Base-by-base conservation (phyloP, 1,140 invertebrate genomes). In the Anoplophora glabripennis region DNA sequence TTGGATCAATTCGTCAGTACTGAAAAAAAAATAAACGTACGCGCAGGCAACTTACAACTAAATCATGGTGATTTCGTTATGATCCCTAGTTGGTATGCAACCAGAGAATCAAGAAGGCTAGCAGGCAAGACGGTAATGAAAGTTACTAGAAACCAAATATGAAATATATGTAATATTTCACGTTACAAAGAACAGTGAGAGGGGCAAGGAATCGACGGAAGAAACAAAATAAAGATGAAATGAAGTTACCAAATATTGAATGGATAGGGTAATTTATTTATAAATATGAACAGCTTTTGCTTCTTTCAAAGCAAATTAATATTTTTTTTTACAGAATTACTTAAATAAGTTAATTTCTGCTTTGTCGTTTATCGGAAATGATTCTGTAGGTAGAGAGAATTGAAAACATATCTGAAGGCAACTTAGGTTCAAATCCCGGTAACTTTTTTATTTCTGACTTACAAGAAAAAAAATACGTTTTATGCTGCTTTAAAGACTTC, bases 1-100 rank as follows among this genome's bases (percentile, higher is more conserved):
- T 63, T 85, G 82, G 36, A 85, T 85, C 2, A 84, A 70, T 0
- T 71, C 74, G 66, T 85, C 82, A 12, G 83, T 85, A 61, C 49
- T 53, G 14, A 4, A 38, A 41, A 51, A 47, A 18, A 18, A 3
- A 28, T n/a, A 7, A 12, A 4, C 0, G 17, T 42, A 12, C 17
- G 17, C 37, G 11, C 37, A 40, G 10, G 3, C 1, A 40, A n/a
- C n/a, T n/a, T n/a, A n/a, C n/a, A n/a, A n/a, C n/a, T n/a, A n/a
- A n/a, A n/a, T n/a, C n/a, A n/a, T n/a, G n/a, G n/a, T n/a, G n/a
- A n/a, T n/a, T n/a, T n/a, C n/a, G n/a, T n/a, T 4, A 1, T 14
- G 15, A 1, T 40, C n/a, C 38, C 14, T 7, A 14, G 7, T 14
- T 40, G n/a, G 38, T 11, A 12, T 12, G 8, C 14, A 40, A 14